Evolutionary conservation across 2,113 vertebrate species (phyloP), one percentile per base, ranked within the genome.

Genomic region (Pitta sordida): DNA sequence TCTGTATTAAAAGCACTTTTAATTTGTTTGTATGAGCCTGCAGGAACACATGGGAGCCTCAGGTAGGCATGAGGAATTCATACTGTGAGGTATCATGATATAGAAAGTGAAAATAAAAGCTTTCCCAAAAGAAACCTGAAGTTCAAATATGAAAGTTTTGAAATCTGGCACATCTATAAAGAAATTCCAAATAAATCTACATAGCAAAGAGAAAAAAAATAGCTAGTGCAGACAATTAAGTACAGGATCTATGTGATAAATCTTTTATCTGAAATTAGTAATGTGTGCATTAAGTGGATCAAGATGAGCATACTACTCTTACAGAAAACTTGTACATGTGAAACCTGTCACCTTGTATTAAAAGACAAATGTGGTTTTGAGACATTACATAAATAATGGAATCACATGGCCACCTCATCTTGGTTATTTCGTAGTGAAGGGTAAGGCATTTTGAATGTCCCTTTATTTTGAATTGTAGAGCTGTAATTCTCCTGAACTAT

Each of bases 351-450:
- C 91, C 96, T 95, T 55, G 0, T 83, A 93, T 97, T 97, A 96
- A 96, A 92, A 96, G 96, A 96, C 87, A 97, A 96, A 97, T 94
- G 94, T 70, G 79, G 80, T 97, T 97, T 86, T 65, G 93, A 96
- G 94, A 88, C 95, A 94, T 96, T 97, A 96, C 95, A 94, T 95
- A 97, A 97, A 95, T 97, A 97, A 97, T 97, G 93, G 95, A 97
- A 96, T 97, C 90, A 78, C 83, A 67, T 94, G 89, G 83, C 96
- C 96, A 97, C 95, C 95, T 97, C 96, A 94, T 97, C 95, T 53
- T 65, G 86, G 84, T 96, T 97, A 93, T 93, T 98, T 97, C 96
- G 80, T 97, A 95, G 86, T 90, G 84, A 95, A 97, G 96, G 87
- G 60, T 91, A 90, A 74, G 82, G 49, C 27, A 82, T 95, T 91